Conservation (phyloP, 2,888 invertebrate species). For the Dicyrtoma fusca region DNA sequence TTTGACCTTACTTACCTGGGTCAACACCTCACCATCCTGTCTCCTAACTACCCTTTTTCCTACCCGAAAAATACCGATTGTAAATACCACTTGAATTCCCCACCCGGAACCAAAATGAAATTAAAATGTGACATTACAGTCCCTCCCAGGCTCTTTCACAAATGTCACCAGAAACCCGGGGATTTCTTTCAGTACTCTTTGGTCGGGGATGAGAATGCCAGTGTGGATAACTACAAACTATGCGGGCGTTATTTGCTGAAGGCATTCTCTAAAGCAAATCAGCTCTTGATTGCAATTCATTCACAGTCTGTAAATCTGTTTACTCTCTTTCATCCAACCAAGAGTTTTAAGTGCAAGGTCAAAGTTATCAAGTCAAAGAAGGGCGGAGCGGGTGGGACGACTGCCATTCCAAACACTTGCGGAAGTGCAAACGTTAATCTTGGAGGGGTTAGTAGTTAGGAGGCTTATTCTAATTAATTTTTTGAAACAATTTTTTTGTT, state of each 20-base stretch:
- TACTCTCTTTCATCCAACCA: conserved; percentile 1
- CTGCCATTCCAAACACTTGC: neutral
- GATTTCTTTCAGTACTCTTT: conserved; percentile 9
- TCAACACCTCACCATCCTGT: neutral
- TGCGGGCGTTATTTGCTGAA: conserved; percentile 12
- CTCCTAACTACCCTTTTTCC: conserved; percentile 19
- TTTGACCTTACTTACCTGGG: neutral
- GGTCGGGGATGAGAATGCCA: neutral
- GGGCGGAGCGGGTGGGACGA: neutral
- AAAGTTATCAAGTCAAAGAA: neutral
- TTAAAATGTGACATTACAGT: conserved; percentile 4
- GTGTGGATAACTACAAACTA: neutral
- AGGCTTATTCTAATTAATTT: neutral
- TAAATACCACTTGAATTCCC: conserved; percentile 5
- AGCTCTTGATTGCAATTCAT: conserved; percentile 4
- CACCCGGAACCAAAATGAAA: neutral
- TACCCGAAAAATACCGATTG: conserved; percentile 6
- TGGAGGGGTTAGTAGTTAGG: no score
- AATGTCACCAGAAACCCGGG: conserved; percentile 18
- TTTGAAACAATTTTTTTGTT: neutral
- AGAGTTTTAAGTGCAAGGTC: conserved; percentile 23
- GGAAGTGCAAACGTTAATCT: neutral
- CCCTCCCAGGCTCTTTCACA: conserved; percentile 2
- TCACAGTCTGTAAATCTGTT: conserved; percentile 5
- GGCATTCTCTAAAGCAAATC: neutral